Percentiles rank a stretch among this genome's conserved stretches.
phyloP scores from a whole-genome alignment of 92 coral and sea anemone species.

The Porites cylindrica region DNA sequence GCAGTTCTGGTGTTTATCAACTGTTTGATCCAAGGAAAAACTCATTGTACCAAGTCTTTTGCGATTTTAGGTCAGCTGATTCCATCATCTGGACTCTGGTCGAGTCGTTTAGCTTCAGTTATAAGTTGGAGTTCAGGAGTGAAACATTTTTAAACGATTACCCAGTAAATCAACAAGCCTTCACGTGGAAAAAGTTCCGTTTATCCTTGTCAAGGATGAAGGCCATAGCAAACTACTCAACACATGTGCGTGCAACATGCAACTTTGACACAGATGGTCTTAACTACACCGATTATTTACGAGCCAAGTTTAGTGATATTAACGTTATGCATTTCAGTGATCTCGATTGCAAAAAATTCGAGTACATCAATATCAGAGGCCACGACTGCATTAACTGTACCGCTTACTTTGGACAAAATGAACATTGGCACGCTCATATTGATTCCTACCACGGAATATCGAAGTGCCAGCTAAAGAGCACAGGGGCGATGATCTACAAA shows the following conservation, averaged over 20 bases:
- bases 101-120: conserved; percentile 56
- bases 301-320: background rate
- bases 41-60: conserved; percentile 4
- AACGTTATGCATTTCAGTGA: background rate
- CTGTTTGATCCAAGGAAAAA: conserved; percentile 15
- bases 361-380: background rate
- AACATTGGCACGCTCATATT: background rate
- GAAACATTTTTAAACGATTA: conserved; percentile 19
- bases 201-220: conserved; percentile 13
- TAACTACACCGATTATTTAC: conserved; percentile 9
- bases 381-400: conserved; percentile 9
- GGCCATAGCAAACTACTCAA: conserved; percentile 18
- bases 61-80: conserved; percentile 54
- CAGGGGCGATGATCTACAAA: background rate
- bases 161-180: conserved; percentile 43
- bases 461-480: background rate
- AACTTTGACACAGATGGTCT: conserved; percentile 38
- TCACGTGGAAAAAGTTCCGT: conserved; percentile 40
- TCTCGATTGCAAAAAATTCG: background rate
- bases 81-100: conserved; percentile 62
- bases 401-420: background rate
- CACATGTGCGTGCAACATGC: conserved; percentile 26
- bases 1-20: conserved; percentile 4
- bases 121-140: conserved; percentile 4
- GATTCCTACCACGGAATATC: background rate